Base-by-base conservation (phyloP, 1,140 invertebrate genomes). In the Leptinotarsa defecta region DNA sequence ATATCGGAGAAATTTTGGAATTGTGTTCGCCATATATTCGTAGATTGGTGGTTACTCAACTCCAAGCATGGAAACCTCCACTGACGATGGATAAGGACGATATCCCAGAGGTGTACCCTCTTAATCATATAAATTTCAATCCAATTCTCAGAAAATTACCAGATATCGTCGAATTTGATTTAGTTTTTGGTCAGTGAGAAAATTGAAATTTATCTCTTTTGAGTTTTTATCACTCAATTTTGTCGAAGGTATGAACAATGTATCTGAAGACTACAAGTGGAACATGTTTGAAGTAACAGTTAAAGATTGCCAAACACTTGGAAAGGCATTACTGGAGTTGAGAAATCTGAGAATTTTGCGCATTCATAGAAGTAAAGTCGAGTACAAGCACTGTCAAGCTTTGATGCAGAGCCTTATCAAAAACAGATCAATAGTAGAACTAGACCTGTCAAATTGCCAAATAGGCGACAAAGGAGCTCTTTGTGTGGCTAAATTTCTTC, bases 391-490 rank as follows among this genome's bases (percentile, higher is more conserved):
- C 48, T 67, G 81, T 61, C 83, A 83, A 75, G 81, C 78, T 15
- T 76, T 86, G 15, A 74, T 81, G 13, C 76, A 80, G 76, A 69
- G 76, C n/a, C 71, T 86, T n/a, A 80, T 85, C 6, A 78, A 82
- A 65, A 82, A 83, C 27, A 71, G 73, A 62, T 80, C 78, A 4
- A 52, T 86, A 13, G 74, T 76, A 65, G 82, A 82, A 73, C 70
- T 86, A 19, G 84, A 86, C 73, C 76, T 86, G 62, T 84, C 84
- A 19, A 76, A 85, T 73, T 85, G 84, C 73, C 57, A 77, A 62
- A 84, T 86, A 19, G 80, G 74, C 13, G 81, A 86, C 69, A 63
- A 81, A n/a, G 85, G 84, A 11, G 83, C 84, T 19, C 71, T 84
- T 22, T 85, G 83, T 73, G 78, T 86, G n/a, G 83, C 81, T 8